Percentiles rank a stretch among this genome's conserved stretches.
phyloP scores from a whole-genome alignment of 2,888 invertebrate species.

The Meandrusa payeni region DNA sequence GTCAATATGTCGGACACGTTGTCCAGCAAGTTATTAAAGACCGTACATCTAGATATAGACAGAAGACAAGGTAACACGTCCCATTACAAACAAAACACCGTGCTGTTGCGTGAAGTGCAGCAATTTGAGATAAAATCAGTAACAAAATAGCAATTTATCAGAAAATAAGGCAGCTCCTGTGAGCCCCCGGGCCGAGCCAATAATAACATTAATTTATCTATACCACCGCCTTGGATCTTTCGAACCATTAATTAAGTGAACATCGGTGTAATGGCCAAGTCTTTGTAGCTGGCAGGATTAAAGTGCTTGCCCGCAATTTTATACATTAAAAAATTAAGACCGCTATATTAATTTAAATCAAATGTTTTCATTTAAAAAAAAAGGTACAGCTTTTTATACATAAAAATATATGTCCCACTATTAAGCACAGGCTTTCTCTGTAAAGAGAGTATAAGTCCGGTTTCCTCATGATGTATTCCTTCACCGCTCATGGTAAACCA shows the following conservation, averaged over 20 bases:
- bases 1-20: constrained; percentile 2
- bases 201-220: constrained; percentile 29
- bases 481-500: no score
- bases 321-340: background rate
- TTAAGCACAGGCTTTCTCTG: no score
- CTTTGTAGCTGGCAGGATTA: constrained; percentile 14
- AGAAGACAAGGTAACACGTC: background rate
- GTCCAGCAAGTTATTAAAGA: background rate
- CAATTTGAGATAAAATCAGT: constrained; percentile 23
- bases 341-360: background rate
- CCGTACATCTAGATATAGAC: constrained; percentile 4
- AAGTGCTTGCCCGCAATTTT: constrained; percentile 1
- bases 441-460: no score
- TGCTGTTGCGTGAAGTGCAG: constrained; percentile 10
- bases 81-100: constrained; percentile 6
- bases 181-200: constrained; percentile 23
- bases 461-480: no score
- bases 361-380: no score
- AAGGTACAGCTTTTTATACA: no score
- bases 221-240: constrained; percentile 23
- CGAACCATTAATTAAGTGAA: constrained; percentile 24
- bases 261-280: constrained; percentile 20
- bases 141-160: constrained; percentile 26
- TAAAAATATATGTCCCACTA: no score
- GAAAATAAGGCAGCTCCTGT: constrained; percentile 25